phyloP scores from a whole-genome alignment of 2,797 vertebrate species.

The Melanotaenia boesemani region DNA sequence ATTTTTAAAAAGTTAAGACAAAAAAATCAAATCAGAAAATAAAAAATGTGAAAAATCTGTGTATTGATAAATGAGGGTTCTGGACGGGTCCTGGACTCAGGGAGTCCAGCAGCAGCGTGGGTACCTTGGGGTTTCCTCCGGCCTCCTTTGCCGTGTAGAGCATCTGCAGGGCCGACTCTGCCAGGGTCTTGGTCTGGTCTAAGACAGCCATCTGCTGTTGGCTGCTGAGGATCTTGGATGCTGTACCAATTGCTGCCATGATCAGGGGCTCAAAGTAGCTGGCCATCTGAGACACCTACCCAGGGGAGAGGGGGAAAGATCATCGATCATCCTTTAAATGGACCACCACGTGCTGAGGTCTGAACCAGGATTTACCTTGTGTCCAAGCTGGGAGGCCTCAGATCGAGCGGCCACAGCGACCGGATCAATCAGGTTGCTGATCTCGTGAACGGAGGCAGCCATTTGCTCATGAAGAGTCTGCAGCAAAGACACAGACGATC shows the following conservation, averaged over 20 bases:
- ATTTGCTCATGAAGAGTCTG: conserved; percentile 97
- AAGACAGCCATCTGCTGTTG: conserved; percentile 99
- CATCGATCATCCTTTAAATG: not conserved
- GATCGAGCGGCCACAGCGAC: conserved; percentile 91
- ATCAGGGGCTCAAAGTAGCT: conserved; percentile 97
- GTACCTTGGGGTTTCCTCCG: conserved; percentile 95
- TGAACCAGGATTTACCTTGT: conserved; percentile 87
- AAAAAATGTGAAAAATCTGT: no score
- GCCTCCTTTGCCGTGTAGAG: conserved; percentile 97
- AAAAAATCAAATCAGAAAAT: no score
- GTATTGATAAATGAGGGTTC: no score
- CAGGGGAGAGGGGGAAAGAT: not conserved
- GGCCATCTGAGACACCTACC: conserved; percentile 96
- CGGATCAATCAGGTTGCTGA: conserved; percentile 95
- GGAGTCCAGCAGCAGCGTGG: not conserved
- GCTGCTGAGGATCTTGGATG: conserved; percentile 95
- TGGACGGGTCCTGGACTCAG: no score
- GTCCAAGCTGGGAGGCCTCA: conserved; percentile 95
- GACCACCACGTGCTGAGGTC: not conserved
- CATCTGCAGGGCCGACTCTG: conserved; percentile 96
- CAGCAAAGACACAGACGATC: conserved; percentile 3
- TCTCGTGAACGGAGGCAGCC: conserved; percentile 96
- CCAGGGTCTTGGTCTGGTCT: conserved; percentile 96
- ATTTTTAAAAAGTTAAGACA: no score
- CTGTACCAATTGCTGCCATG: conserved; percentile 91